phyloP scores from a whole-genome alignment of 1,140 invertebrate species.

The Geopemphigus sp. region DNA sequence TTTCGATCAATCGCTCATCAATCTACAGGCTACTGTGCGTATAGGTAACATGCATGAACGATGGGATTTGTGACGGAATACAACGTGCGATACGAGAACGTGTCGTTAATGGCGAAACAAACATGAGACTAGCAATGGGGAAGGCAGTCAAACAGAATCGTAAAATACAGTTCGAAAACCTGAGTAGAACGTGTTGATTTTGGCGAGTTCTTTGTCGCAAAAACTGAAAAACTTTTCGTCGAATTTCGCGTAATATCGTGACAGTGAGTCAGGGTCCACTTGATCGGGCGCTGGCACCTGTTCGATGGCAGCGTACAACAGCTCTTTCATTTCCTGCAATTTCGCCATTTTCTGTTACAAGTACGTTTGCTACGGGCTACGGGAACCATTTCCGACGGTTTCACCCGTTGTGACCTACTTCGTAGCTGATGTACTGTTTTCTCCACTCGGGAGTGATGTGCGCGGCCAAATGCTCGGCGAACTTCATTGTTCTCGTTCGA shows the following conservation, averaged over 20 bases:
- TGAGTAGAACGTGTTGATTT: constrained; percentile 96
- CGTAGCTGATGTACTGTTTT: constrained; percentile 98
- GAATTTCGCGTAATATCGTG: constrained; percentile 90
- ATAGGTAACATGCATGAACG: no score
- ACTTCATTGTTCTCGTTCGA: no score
- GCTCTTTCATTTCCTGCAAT: constrained; percentile 83
- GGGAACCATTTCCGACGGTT: no score
- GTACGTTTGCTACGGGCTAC: no score
- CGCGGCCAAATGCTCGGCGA: constrained; percentile 90
- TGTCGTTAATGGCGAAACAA: no score
- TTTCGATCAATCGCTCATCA: no score
- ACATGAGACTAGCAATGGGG: no score
- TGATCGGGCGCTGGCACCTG: constrained; percentile 83
- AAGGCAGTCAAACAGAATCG: constrained; percentile 18
- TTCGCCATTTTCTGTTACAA: no score
- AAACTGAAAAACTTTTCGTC: constrained; percentile 95
- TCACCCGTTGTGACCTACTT: constrained; percentile 60
- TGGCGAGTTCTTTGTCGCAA: constrained; percentile 91
- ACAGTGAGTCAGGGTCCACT: constrained; percentile 82
- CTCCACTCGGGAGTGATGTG: constrained; percentile 99
- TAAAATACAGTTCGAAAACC: constrained; percentile 60
- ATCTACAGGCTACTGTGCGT: no score
- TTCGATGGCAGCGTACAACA: constrained; percentile 84
- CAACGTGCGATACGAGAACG: no score
- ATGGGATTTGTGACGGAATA: no score